Base-by-base conservation (phyloP, 2,113 vertebrate species). In the Ageneiosus marmoratus region DNA sequence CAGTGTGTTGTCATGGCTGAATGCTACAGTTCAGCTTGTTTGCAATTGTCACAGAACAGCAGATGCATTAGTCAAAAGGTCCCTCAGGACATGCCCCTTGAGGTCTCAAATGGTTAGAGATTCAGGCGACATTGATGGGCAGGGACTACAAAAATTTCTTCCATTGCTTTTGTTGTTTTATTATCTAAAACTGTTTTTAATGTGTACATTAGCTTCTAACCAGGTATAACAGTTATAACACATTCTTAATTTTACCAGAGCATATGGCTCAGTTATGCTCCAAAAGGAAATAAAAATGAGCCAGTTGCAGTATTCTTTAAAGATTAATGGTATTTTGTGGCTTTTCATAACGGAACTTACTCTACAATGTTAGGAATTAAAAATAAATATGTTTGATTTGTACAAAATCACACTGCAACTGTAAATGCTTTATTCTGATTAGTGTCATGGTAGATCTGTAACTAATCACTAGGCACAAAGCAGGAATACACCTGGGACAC, bases 191-290 rank as follows among this genome's bases (percentile, higher is more conserved):
- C 80, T 78, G 75, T 78, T 88, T 87, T 84, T 87, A 87, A 89
- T 87, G 88, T 91, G 93, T 94, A 94, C 94, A 94, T 89, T 90
- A 86, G 85, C 84, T 90, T 94, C 93, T 92, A 95, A 92, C 88
- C 86, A 95, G 94, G 94, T n/a, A n/a, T n/a, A n/a, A 95, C 93
- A 95, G 94, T 94, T 94, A 91, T 89, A 80, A 78, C 34, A 34
- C 34, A 88, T 56, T 50, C 37, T 85, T 79, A 93, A 92, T 95
- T 95, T 95, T 95, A 93, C 91, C 92, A 90, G 90, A 91, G 89
- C 90, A 93, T 88, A 89, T 86, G 91, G 90, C 53, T 53, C 88
- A 85, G 76, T 90, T 92, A 85, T 75, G 0, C 91, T 89, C 89
- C 91, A 86, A 89, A 89, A 91, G 90, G 85, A 55, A 84, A 86